Conservation (phyloP, 35 echinoderm and acorn worm species). For the Diadema setosum region DNA sequence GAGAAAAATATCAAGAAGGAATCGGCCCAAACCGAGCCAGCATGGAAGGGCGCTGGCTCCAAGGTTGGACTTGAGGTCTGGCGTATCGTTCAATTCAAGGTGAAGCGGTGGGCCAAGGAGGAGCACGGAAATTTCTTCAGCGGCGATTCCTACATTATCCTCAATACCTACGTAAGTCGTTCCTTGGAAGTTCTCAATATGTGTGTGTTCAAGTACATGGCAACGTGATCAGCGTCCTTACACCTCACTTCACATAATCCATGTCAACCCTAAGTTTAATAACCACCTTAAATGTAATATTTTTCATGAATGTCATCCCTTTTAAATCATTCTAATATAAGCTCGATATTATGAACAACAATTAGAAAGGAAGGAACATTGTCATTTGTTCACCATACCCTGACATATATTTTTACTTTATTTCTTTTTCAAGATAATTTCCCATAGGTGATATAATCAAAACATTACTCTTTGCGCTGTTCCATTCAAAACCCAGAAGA, state of each 20-base stretch:
- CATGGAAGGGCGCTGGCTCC: constrained; percentile 50
- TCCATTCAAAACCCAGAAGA: constrained; percentile 54
- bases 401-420: neutral
- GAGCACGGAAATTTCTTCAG: constrained; percentile 86
- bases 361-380: neutral
- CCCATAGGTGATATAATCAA: neutral
- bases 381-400: neutral
- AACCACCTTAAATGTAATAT: too few species aligned
- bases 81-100: constrained; percentile 90
- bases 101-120: constrained; percentile 75
- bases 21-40: constrained; percentile 53
- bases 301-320: too few species aligned
- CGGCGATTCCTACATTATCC: constrained; percentile 90
- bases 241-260: too few species aligned
- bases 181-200: too few species aligned
- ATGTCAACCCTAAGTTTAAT: too few species aligned
- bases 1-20: constrained; percentile 77
- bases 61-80: constrained; percentile 66
- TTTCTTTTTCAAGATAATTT: neutral
- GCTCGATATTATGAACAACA: too few species aligned
- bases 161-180: constrained; percentile 89
- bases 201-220: too few species aligned
- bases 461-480: neutral
- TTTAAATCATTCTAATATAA: too few species aligned
- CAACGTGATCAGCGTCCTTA: too few species aligned